Evolutionary conservation across 2,113 vertebrate genomes (phyloP), one percentile per base, ranked within the genome.

Genomic region (Kryptolebias marmoratus): DNA sequence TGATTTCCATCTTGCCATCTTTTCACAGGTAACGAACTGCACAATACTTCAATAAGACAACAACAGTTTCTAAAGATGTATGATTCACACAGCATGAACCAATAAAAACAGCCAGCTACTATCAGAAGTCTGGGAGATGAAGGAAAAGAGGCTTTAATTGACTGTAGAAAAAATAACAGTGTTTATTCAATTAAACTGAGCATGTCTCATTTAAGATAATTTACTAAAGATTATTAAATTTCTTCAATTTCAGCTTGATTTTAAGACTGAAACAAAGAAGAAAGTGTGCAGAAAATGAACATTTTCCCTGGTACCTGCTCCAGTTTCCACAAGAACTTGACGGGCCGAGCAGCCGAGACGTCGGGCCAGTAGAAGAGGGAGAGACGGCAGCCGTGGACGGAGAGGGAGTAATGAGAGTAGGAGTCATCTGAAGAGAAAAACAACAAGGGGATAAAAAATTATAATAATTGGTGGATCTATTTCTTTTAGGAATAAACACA

Each of bases 321-420:
- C 77, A 98, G 91, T 90, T 99, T 99, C 97, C 98, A 99, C 73
- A 98, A 94, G 90, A 99, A 99, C 88, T 99, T 98, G 87, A 98
- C 96, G 0, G 98, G 97, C 32, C 96, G 95, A 0, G 96, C 95
- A 0, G 96, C 95, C 3, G 96, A 95, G 60, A 98, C 94, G 69
- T 99, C 90, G 0, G 98, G 96, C 97, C 98, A 98, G 88, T 98
- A 98, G 81, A 98, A 96, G 76, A 99, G 97, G 65, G 96, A 94
- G 42, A 99, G 96, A 36, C 98, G 94, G 84, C 97, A 98, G 91
- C 97, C 96, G 0, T 99, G 98, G 73, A 98, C 97, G 0, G 96
- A 93, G 79, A 99, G 93, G 0, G 97, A 96, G 82, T 98, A 98
- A 93, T 98, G 97, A 0, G 97, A 98, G 92, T 95, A 96, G 69